phyloP scores from a whole-genome alignment of 2,113 vertebrate genomes.

The Vimba vimba region DNA sequence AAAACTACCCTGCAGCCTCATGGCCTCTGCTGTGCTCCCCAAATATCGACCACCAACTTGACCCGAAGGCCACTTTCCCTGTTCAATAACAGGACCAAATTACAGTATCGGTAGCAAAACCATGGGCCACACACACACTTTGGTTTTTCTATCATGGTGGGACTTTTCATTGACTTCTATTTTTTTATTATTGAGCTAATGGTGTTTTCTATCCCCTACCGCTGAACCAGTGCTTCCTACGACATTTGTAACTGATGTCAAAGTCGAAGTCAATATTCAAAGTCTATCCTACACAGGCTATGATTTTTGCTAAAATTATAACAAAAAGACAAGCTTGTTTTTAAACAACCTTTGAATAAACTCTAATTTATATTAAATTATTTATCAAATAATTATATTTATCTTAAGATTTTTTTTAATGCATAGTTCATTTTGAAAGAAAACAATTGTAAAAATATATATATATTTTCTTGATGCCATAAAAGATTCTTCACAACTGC shows the following conservation, averaged over 20 bases:
- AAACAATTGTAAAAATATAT: not conserved
- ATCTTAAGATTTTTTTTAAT: no score
- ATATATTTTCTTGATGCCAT: not conserved
- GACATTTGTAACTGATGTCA: not conserved
- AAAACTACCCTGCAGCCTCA: not conserved
- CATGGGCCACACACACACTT: not conserved
- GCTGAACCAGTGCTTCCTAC: not conserved
- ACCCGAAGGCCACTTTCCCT: conserved; percentile 17
- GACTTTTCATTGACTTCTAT: not conserved
- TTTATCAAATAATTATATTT: no score
- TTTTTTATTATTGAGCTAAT: not conserved
- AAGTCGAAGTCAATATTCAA: not conserved
- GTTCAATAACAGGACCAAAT: conserved; percentile 15
- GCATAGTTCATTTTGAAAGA: no score
- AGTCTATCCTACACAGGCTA: not conserved
- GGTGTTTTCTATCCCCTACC: not conserved
- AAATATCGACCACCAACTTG: conserved; percentile 2
- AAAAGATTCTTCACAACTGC: not conserved
- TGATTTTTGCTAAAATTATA: not conserved
- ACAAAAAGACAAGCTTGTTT: not conserved
- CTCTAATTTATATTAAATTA: no score
- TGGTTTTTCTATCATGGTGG: not conserved
- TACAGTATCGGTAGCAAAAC: conserved; percentile 5
- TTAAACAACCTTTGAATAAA: no score
- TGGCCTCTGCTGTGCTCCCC: not conserved